Percentiles rank a stretch among this genome's conserved stretches.
Evolutionary conservation across 2,888 invertebrate genomes (phyloP).

Genomic region (Magallana nippona): DNA sequence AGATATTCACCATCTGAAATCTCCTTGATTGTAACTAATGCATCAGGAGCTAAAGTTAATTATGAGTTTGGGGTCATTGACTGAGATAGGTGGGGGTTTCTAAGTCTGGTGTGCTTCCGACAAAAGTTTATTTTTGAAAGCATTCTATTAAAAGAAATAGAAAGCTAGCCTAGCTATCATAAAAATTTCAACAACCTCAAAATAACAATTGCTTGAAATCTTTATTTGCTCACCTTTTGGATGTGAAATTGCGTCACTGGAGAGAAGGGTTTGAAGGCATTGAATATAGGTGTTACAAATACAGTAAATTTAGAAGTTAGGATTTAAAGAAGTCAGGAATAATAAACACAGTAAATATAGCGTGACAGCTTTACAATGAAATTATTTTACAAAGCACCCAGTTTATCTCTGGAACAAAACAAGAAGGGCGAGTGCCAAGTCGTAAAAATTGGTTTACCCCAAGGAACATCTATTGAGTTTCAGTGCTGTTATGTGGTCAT

Average conservation of each 20-base stretch:
- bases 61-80: constrained; percentile 14
- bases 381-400: neutral
- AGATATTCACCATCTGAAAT: neutral
- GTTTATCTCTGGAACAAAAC: constrained; percentile 7
- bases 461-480: neutral
- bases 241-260: neutral
- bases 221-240: neutral
- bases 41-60: constrained; percentile 18
- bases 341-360: neutral
- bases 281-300: neutral
- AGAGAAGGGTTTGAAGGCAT: neutral
- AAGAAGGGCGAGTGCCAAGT: constrained; percentile 7
- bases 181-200: neutral
- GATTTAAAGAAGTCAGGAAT: neutral
- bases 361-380: constrained; percentile 4
- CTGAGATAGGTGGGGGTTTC: neutral
- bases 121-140: neutral
- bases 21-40: neutral
- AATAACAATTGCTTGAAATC: neutral
- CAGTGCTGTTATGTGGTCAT: neutral
- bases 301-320: constrained; percentile 13
- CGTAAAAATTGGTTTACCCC: neutral
- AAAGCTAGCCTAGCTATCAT: neutral
- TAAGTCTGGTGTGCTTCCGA: constrained; percentile 16
- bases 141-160: neutral